Evolutionary conservation across 2,797 vertebrate species (phyloP), one percentile per base, ranked within the genome.

Genomic region (Alcedo quadribrachys): DNA sequence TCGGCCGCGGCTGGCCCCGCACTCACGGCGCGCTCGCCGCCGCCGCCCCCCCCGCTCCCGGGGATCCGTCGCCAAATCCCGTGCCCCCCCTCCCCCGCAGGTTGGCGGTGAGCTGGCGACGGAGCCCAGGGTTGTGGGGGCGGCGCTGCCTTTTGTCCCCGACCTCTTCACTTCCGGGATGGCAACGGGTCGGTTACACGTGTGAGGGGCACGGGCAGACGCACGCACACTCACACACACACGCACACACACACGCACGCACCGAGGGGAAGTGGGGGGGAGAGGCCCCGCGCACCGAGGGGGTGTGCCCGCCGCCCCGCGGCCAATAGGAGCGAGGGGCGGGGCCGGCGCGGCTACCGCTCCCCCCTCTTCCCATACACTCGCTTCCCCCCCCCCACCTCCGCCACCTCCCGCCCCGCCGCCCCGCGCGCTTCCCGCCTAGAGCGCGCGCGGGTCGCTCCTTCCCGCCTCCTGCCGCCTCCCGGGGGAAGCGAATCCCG

Each of bases 71-170:
- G 33, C 19, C 46, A 6, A 19, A n/a, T 14, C 28, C 32, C 51
- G 27, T 30, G 15, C 50, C 16, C 8, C 33, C 27, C 15, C 17
- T 8, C 28, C 16, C 5, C 76, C 5, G 10, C 15, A 20, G 17
- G 54, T 12, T 54, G 53, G 54, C 15, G 30, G 28, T 5, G 53
- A 13, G 16, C 21, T 3, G 40, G 28, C 30, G 37, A 13, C 32
- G 53, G 53, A 27, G 21, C 37, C 21, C 30, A 14, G 13, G n/a
- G 4, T 22, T 21, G 54, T 3, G 27, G 11, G 33, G 8, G 40
- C 50, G 40, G 32, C 14, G 25, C 30, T 45, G 51, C 90, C 87
- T 87, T 90, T 94, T 92, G 86, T 91, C 80, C 75, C 84, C 61
- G 37, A 43, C 17, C 0, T 24, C 45, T 46, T 46, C 45, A 46